phyloP scores from a whole-genome alignment of 2,797 vertebrate species.

The Podarcis siculus region DNA sequence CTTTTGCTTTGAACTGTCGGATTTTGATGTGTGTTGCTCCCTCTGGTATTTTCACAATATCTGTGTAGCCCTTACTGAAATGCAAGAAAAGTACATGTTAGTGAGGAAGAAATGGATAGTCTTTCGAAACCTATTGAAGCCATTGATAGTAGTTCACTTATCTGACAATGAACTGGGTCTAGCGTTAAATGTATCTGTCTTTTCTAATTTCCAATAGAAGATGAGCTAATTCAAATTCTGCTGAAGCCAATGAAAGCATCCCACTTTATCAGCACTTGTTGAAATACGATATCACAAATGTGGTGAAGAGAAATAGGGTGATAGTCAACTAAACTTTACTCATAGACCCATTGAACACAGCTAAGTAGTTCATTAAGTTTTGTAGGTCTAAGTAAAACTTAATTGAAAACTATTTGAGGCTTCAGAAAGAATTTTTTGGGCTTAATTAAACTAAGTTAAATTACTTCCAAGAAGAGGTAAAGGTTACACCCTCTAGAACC shows the following conservation, averaged over 20 bases:
- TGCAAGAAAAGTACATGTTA: conserved; percentile 12
- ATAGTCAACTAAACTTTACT: too few relatives aligned
- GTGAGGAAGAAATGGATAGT: conserved; percentile 15
- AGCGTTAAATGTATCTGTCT: background rate
- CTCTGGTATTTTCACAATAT: conserved; percentile 93
- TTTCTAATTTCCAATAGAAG: conserved; percentile 6
- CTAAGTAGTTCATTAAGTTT: too few relatives aligned
- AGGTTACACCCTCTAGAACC: background rate
- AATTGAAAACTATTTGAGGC: too few relatives aligned
- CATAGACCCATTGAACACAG: too few relatives aligned
- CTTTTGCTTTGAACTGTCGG: conserved; percentile 94
- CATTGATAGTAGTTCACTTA: background rate
- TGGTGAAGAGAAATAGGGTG: background rate
- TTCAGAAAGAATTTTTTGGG: background rate
- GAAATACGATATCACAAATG: background rate
- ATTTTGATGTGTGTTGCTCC: conserved; percentile 96
- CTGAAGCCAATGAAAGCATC: background rate
- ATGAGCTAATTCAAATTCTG: background rate
- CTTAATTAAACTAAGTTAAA: background rate
- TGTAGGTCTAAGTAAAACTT: too few relatives aligned
- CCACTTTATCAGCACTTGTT: background rate
- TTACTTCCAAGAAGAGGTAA: background rate
- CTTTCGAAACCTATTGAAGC: background rate
- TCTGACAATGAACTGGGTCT: background rate
- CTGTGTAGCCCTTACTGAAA: conserved; percentile 94